Conservation (phyloP, 30 jellyfish, hydroid and myxozoan genomes). For the Pelagia noctiluca region DNA sequence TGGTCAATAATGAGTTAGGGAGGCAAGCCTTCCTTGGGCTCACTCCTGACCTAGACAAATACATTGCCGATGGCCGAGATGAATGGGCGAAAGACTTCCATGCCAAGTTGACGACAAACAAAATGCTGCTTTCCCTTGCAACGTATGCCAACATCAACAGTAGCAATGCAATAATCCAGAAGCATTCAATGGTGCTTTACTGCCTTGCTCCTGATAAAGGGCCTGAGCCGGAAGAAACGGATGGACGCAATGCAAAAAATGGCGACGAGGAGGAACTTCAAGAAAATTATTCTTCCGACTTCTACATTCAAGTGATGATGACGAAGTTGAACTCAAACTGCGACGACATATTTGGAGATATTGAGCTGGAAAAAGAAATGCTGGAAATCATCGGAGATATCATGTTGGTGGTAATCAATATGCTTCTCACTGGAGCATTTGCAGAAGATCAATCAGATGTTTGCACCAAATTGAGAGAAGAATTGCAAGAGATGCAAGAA, state of each 20-base stretch:
- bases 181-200: not conserved
- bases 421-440: not conserved
- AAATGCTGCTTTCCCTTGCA: not conserved
- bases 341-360: not conserved
- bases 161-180: not conserved
- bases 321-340: not conserved
- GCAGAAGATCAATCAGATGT: too few relatives aligned
- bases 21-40: not conserved
- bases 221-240: not conserved
- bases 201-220: not conserved
- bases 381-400: not conserved
- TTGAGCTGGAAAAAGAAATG: not conserved
- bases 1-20: not conserved
- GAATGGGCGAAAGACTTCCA: not conserved
- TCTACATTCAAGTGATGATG: not conserved
- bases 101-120: not conserved
- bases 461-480: too few relatives aligned
- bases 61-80: slow-evolving; percentile 2
- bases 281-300: not conserved
- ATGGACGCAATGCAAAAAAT: too few relatives aligned
- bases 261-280: too few relatives aligned
- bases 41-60: not conserved
- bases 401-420: not conserved
- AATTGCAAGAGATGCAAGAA: too few relatives aligned
- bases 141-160: not conserved